A percentile compares a stretch with the other conserved stretches of the same genome.
These are phyloP conservation scores for Saguinus midas DNA, from an alignment of 2,113 vertebrate genomes.

Conservation along the genomic window DNA sequence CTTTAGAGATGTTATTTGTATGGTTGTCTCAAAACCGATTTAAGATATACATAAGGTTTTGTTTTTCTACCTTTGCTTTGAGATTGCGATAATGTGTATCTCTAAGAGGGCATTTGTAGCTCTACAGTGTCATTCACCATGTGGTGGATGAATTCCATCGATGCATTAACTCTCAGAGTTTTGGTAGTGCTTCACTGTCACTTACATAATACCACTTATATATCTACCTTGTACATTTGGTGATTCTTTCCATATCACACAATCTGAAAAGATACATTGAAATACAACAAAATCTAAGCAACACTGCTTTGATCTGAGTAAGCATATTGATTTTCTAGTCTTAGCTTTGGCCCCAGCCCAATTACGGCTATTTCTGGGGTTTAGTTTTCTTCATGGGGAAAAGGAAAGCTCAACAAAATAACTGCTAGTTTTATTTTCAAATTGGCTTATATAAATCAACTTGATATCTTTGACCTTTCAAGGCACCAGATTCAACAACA, in stretches of 20 bases:
- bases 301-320: not conserved
- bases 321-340: not conserved
- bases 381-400: not conserved
- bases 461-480: not conserved
- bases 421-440: not conserved
- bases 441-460: not conserved
- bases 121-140: not conserved
- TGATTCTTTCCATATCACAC: not conserved
- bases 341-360: not conserved
- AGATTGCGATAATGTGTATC: not conserved
- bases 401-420: not conserved
- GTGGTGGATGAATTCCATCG: not conserved
- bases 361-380: not conserved
- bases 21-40: not conserved
- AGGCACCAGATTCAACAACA: not conserved
- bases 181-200: not conserved
- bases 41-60: not conserved
- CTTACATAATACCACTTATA: not conserved
- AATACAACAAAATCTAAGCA: not conserved
- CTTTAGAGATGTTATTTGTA: rapidly evolving
- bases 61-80: not conserved
- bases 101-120: not conserved
- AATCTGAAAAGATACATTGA: not conserved
- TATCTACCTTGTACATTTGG: no score
- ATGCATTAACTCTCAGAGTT: no score